phyloP scores from a whole-genome alignment of 2,113 vertebrate species.

The Heteronetta atricapilla region DNA sequence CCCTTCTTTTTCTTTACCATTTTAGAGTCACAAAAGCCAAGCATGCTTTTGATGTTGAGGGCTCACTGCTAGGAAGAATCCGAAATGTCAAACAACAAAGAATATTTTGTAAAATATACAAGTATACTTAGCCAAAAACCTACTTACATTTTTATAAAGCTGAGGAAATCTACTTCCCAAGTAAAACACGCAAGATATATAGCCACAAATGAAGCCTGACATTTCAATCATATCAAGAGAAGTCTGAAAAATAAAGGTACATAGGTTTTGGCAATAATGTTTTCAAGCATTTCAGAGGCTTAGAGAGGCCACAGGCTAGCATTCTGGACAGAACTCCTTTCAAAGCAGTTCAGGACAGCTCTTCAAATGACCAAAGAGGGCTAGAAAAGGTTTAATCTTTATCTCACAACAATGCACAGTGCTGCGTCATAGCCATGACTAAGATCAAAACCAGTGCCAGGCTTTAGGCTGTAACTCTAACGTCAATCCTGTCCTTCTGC shows the following conservation, averaged over 20 bases:
- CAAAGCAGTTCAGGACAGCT: background rate
- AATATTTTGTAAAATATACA: background rate
- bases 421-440: background rate
- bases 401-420: background rate
- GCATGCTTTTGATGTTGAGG: background rate
- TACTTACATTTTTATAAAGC: slow-evolving; percentile 79
- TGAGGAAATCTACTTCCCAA: slow-evolving; percentile 78
- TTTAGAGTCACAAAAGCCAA: background rate
- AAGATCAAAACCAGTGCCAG: background rate
- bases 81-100: background rate
- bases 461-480: background rate
- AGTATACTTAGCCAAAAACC: background rate
- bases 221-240: slow-evolving; percentile 66
- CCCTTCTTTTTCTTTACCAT: background rate
- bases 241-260: slow-evolving; percentile 47
- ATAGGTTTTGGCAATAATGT: background rate
- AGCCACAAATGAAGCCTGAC: slow-evolving; percentile 80
- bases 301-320: background rate
- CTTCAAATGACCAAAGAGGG: background rate
- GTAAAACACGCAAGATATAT: slow-evolving; percentile 75
- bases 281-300: background rate
- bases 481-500: background rate
- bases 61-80: background rate
- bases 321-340: background rate
- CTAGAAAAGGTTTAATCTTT: background rate